These are phyloP conservation scores for Discoglossus pictus DNA, from an alignment of 2,797 vertebrate species.

Conservation along the genomic window DNA sequence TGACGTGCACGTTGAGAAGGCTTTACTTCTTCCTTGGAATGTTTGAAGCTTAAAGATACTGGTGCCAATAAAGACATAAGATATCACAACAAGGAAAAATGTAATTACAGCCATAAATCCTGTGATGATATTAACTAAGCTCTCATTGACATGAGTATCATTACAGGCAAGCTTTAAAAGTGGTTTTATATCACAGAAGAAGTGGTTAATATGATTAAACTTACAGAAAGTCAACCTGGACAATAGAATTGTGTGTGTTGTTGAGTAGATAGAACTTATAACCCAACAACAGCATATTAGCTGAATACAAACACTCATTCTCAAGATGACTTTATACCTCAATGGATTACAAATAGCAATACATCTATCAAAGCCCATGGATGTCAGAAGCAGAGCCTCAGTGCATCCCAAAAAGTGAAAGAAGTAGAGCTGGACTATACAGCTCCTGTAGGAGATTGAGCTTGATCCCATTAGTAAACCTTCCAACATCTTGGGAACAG, in stretches of 20 bases:
- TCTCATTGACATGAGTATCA: conserved; percentile 10
- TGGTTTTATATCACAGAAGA: conserved; percentile 42
- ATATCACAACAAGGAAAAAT: conserved; percentile 20
- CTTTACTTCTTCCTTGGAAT: background rate
- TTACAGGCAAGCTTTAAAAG: conserved; percentile 30
- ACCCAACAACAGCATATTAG: conserved; percentile 14
- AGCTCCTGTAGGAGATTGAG: conserved; percentile 18
- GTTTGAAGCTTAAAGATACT: conserved; percentile 15
- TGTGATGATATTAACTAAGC: background rate
- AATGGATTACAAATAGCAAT: conserved; percentile 43
- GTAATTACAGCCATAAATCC: conserved; percentile 14
- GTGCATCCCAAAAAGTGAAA: conserved; percentile 39
- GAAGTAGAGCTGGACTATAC: conserved; percentile 22
- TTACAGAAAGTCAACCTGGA: conserved; percentile 29
- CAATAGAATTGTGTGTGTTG: conserved; percentile 19
- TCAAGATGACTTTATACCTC: conserved; percentile 30
- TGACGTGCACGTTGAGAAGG: conserved; percentile 26
- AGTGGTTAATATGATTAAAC: conserved; percentile 15
- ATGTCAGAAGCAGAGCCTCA: conserved; percentile 32
- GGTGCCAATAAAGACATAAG: conserved; percentile 25
- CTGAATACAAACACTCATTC: conserved; percentile 6
- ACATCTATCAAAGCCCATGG: conserved; percentile 40
- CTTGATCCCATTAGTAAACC: conserved; percentile 31
- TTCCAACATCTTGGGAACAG: conserved; percentile 42
- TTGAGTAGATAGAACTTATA: conserved; percentile 27